Conservation (phyloP, 2,113 vertebrate species). For the Rhagologus leucostigma region DNA sequence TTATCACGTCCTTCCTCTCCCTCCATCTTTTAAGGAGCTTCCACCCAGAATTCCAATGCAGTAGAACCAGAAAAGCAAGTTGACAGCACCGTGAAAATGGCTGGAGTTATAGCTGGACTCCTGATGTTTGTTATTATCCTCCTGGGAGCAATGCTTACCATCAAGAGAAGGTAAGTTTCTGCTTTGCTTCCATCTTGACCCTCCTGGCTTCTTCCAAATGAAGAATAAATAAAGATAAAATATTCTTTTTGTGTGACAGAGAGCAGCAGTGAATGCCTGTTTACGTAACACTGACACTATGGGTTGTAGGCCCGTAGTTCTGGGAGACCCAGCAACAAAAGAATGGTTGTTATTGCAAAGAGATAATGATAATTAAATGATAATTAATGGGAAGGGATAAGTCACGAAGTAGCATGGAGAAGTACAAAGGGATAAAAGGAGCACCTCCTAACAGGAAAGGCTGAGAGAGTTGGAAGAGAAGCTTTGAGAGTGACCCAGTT, state of each 20-base stretch:
- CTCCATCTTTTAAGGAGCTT: conserved; percentile 80
- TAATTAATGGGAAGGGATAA: background rate
- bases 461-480: background rate
- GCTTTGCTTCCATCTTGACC: conserved; percentile 14
- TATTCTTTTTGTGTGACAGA: background rate
- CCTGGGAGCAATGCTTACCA: conserved; percentile 90
- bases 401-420: background rate
- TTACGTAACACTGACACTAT: rapidly evolving
- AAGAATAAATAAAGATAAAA: background rate
- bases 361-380: background rate
- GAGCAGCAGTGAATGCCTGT: background rate
- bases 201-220: background rate
- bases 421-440: background rate
- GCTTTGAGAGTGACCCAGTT: background rate
- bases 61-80: conserved; percentile 96
- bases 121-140: conserved; percentile 98
- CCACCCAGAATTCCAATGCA: conserved; percentile 93
- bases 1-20: conserved; percentile 11
- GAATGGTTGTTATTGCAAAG: background rate
- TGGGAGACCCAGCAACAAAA: background rate
- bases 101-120: conserved; percentile 91
- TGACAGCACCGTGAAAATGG: conserved; percentile 94
- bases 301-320: background rate
- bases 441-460: background rate
- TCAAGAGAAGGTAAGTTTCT: conserved; percentile 91